Evolutionary conservation across 2,113 vertebrate species (phyloP), one percentile per base, ranked within the genome.

Genomic region (Lota lota): DNA sequence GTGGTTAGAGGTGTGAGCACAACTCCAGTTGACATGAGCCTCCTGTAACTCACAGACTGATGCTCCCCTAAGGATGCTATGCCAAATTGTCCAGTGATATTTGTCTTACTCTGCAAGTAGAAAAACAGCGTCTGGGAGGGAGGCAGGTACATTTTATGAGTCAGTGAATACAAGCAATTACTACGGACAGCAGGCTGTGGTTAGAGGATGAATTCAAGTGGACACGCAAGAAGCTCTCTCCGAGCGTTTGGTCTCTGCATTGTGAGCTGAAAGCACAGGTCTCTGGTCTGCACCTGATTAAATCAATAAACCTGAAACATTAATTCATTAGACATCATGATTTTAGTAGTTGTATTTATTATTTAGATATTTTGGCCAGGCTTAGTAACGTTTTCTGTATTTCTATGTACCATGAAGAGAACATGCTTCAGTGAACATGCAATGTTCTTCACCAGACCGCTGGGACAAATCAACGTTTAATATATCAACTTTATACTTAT

Each of bases 91-190:
- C 82, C 57, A 64, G 57, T 85, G 82, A 78, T 83, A 78, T 88
- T 79, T 57, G 64, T 73, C 60, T 70, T 72, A 74, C 63, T 77
- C 80, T 66, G 58, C 74, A 84, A 74, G 83, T 87, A 81, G 67
- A 64, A 36, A 68, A 66, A 72, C 69, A 67, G 67, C 74, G 40
- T 28, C 72, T 64, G 62, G 65, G 76, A 75, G 63, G 54, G 74
- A 85, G 61, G 64, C 83, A 79, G 81, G 81, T 68, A 70, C 61
- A 79, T 87, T 86, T 87, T 68, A 87, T 70, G 76, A 82, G 74
- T 80, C 77, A 85, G 47, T 77, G 79, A 86, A 83, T 79, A 73
- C 3, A 66, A 67, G 54, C 74, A 78, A 81, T 86, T 82, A 64
- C 75, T 63, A 64, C 60, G 69, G 73, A 85, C 83, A 81, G 80